phyloP scores from a whole-genome alignment of 23 tunicate species.

The Oikopleura dioica region DNA sequence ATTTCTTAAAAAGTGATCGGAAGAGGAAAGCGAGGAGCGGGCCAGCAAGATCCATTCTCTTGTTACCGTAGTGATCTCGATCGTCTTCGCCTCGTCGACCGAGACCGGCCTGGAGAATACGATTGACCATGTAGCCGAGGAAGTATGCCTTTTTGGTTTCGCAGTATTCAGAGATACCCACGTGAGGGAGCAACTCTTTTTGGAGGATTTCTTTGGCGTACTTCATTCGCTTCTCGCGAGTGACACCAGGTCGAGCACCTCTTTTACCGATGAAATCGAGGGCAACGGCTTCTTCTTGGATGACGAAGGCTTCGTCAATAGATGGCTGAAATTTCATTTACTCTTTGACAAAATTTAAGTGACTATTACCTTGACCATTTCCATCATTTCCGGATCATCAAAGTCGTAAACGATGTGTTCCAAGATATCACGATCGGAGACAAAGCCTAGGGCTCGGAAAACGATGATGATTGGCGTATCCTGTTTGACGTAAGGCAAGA shows the following conservation, averaged over 20 bases:
- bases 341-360: neutral
- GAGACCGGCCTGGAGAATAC: constrained; percentile 71
- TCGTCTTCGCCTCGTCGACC: constrained; percentile 92
- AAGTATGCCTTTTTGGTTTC: constrained; percentile 97
- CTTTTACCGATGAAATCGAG: constrained; percentile 87
- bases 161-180: constrained; percentile 95
- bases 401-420: constrained; percentile 98
- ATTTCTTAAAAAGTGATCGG: constrained; percentile 65
- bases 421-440: constrained; percentile 85
- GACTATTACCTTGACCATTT: constrained; percentile 31
- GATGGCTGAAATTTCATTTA: constrained; percentile 31
- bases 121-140: constrained; percentile 96
- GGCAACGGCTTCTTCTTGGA: constrained; percentile 94
- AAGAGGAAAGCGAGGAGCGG: constrained; percentile 88
- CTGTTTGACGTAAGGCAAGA: constrained; percentile 89
- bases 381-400: constrained; percentile 99
- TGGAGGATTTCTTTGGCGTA: constrained; percentile 84
- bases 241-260: constrained; percentile 96
- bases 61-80: constrained; percentile 99
- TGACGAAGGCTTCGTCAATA: constrained; percentile 91
- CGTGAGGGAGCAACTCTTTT: constrained; percentile 98
- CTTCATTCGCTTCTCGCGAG: constrained; percentile 79
- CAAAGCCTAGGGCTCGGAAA: constrained; percentile 96
- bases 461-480: constrained; percentile 96
- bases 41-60: constrained; percentile 85